Base-by-base conservation (phyloP, 2,888 invertebrate genomes). In the Xanthorhoe spadicearia region DNA sequence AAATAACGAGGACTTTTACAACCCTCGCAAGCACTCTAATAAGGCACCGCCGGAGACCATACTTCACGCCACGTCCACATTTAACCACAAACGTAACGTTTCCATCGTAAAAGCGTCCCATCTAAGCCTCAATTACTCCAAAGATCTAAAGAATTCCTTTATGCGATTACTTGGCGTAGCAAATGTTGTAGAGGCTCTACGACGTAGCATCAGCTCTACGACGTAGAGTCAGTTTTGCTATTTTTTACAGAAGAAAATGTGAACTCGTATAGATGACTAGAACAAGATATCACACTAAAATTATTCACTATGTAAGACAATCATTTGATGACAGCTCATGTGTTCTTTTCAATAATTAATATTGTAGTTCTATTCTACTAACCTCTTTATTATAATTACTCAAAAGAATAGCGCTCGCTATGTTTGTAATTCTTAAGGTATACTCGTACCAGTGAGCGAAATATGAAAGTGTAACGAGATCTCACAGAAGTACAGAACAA, bases 131-230 rank as follows among this genome's bases (percentile, higher is more conserved):
- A 49, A 58, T 58, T 58, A 58, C 58, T 58, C 19, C 50, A 50
- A 53, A 53, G 18, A 61, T 53, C 52, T 61, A 48, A 57, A 17
- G 17, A 48, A 32, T 32, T 46, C 52, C n/a, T 19, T 28, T 28
- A 60, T 19, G 43, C 60, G 28, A 46, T 52, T 17, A 60, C 49
- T 50, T 13, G 32, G 46, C 57, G 60, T 46, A 60, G 52, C 46
- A 57, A 32, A 52, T 57, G 18, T 48, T 48, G 63, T 58, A 64
- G 58, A n/a, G 46, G 57, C 52, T 57, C 63, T 63, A 63, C 63
- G 62, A n/a, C 63, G 57, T 63, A 63, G 57, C 48, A 13, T 10
- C 9, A 13, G 38, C 10, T 38, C 38, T 10, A 43, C 13, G 10
- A 9, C 13, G 2, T 13, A 13, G 1, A 3, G 7, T 9, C 35